phyloP scores from a whole-genome alignment of 2,113 vertebrate genomes.

The Eleginops maclovinus region DNA sequence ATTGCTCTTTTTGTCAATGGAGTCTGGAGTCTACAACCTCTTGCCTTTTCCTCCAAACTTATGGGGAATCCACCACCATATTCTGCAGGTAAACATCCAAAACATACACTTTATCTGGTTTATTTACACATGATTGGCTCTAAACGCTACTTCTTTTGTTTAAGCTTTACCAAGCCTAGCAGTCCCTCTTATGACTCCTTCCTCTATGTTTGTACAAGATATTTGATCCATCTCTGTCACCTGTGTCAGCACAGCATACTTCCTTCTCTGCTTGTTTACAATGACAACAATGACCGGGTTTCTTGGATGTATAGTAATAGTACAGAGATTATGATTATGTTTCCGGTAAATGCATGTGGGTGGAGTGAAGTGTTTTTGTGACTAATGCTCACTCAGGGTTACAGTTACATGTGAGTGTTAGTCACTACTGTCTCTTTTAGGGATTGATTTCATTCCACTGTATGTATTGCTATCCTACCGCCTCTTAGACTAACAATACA shows the following conservation, averaged over 20 bases:
- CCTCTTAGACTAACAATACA: not conserved
- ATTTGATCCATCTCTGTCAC: not conserved
- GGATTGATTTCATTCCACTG: no score
- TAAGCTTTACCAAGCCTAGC: no score
- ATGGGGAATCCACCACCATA: no score
- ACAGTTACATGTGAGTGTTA: not conserved
- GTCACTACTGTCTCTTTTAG: not conserved
- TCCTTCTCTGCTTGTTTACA: constrained; percentile 16
- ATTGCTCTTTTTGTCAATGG: no score
- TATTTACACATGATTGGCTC: not conserved
- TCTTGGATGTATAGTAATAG: not conserved
- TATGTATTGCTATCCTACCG: not conserved
- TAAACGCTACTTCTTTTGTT: not conserved
- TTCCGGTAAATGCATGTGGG: not conserved
- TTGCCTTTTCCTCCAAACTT: no score
- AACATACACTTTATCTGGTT: no score
- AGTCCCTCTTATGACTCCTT: no score
- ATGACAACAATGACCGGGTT: not conserved
- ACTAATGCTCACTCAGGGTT: not conserved
- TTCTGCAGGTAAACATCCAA: no score
- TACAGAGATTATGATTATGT: not conserved
- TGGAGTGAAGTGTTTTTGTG: not conserved
- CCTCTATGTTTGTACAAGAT: not conserved
- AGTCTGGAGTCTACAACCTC: no score
- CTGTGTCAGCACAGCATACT: not conserved